Evolutionary conservation across 2,888 invertebrate genomes (phyloP).

Genomic region (Imbricaverruca yamaguchii): DNA sequence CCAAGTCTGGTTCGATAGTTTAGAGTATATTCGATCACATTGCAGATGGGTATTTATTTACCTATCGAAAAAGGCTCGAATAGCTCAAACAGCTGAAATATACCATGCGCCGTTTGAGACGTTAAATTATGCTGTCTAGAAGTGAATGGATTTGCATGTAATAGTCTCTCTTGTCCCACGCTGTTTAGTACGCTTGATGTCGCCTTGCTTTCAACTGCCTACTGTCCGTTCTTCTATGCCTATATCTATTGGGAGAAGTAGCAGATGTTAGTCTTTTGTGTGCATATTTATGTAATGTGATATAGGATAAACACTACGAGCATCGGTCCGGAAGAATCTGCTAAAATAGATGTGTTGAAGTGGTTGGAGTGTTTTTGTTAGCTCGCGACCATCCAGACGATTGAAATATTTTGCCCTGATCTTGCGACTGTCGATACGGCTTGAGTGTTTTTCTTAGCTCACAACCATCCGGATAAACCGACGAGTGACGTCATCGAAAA

Average conservation of each 20-base stretch:
- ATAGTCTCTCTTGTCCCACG: too few species aligned
- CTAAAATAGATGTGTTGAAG: slow-evolving; percentile 7
- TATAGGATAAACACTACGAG: not conserved
- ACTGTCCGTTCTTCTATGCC: not conserved
- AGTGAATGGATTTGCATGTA: not conserved
- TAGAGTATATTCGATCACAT: too few species aligned
- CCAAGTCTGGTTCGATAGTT: not conserved
- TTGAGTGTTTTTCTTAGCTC: too few species aligned
- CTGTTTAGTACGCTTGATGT: too few species aligned
- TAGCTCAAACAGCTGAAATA: not conserved
- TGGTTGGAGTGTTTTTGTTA: too few species aligned
- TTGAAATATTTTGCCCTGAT: too few species aligned
- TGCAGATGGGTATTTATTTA: not conserved
- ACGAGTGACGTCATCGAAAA: too few species aligned
- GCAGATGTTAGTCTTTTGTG: too few species aligned
- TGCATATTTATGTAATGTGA: not conserved
- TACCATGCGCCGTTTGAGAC: not conserved
- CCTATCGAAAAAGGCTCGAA: not conserved
- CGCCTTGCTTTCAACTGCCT: not conserved
- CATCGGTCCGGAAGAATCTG: not conserved
- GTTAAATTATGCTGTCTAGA: not conserved
- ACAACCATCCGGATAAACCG: too few species aligned
- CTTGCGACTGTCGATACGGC: too few species aligned
- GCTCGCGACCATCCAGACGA: too few species aligned
- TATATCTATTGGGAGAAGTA: too few species aligned